phyloP scores from a whole-genome alignment of 2,113 vertebrate genomes.

The Pica pica region DNA sequence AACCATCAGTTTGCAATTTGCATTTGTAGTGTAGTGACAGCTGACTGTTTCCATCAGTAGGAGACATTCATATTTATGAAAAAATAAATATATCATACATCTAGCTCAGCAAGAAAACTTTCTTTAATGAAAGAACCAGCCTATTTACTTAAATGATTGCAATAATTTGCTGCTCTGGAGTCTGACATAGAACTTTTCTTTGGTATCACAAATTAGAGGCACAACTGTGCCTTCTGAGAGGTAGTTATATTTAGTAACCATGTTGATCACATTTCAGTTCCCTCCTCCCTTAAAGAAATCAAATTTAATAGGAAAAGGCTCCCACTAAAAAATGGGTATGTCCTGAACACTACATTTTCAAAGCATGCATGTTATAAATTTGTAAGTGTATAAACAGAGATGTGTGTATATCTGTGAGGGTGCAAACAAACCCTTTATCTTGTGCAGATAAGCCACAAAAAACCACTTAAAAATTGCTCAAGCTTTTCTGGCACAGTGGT shows the following conservation, averaged over 20 bases:
- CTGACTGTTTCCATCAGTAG: constrained; percentile 21
- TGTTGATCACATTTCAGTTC: neutral
- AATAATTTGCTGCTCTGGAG: neutral
- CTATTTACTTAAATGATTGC: neutral
- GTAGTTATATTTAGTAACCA: neutral
- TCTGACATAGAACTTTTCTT: neutral
- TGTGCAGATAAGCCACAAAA: neutral
- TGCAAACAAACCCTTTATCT: neutral
- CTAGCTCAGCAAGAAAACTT: neutral
- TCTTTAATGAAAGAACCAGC: neutral
- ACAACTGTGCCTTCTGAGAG: neutral
- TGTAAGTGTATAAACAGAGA: fast-evolving
- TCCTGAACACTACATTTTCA: neutral
- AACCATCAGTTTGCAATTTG: constrained; percentile 55
- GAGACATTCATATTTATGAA: neutral
- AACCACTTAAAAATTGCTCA: neutral
- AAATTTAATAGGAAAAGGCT: neutral
- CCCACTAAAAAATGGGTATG: too few species aligned
- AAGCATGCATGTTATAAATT: neutral
- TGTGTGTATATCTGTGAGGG: neutral
- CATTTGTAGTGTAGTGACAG: constrained; percentile 54
- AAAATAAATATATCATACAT: neutral
- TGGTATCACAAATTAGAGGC: neutral
- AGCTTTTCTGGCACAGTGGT: neutral
- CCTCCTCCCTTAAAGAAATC: neutral